phyloP scores from a whole-genome alignment of 1,140 invertebrate genomes.

The Bombus sibiricus region DNA sequence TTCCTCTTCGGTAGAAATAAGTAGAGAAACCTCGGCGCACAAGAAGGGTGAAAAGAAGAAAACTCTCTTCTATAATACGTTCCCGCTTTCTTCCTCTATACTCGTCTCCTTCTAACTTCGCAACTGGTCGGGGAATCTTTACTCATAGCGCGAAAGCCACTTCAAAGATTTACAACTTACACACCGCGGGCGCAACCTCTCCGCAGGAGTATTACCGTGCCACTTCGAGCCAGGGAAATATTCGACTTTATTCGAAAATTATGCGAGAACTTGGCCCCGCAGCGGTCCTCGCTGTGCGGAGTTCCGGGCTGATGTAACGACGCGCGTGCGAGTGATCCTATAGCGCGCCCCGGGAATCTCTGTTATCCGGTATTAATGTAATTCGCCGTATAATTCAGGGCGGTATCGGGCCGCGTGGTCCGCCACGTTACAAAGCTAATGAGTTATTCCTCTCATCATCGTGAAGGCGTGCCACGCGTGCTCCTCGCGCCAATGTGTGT shows the following conservation, averaged over 20 bases:
- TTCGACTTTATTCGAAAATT: constrained; percentile 47
- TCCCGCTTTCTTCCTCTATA: not conserved
- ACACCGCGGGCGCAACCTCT: not conserved
- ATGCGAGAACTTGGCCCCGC: constrained; percentile 28
- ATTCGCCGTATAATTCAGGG: constrained; percentile 34
- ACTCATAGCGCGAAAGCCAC: constrained; percentile 23
- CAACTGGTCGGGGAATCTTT: constrained; percentile 24
- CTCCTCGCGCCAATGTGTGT: not conserved
- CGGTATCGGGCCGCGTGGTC: not conserved
- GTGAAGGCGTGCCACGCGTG: constrained; percentile 4
- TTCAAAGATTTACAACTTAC: constrained; percentile 48
- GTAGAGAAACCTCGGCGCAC: not conserved
- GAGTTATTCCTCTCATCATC: constrained; percentile 41
- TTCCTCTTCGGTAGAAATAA: constrained; percentile 23
- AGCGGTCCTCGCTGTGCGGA: no score
- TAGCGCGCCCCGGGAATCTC: not conserved
- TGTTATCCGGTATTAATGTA: constrained; percentile 27
- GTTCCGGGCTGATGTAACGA: not conserved
- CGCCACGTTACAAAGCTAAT: constrained; percentile 37
- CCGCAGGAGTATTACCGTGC: constrained; percentile 6
- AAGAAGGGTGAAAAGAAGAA: not conserved
- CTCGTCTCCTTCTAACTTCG: not conserved
- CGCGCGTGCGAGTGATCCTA: not conserved
- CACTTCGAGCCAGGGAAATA: not conserved
- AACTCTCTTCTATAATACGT: not conserved